Percentiles rank a stretch among this genome's conserved stretches.
phyloP scores from a whole-genome alignment of 2,888 invertebrate species.

The Strigamia maritima region DNA sequence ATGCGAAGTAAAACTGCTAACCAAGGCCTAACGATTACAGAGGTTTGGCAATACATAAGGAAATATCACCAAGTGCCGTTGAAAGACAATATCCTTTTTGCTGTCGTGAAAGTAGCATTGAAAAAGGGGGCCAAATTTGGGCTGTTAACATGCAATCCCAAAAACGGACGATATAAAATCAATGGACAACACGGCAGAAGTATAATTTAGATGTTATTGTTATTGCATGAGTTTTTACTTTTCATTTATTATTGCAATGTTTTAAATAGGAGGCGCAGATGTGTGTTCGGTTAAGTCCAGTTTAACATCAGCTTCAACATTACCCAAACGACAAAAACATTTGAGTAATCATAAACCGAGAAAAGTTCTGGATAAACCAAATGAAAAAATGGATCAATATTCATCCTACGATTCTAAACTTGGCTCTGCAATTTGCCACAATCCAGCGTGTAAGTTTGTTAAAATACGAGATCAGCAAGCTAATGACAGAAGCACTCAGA shows the following conservation, averaged over 20 bases:
- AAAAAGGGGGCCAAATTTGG: background rate
- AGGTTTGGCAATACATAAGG: background rate
- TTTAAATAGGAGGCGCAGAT: no score
- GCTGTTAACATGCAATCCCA: background rate
- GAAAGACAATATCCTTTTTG: background rate
- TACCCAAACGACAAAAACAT: no score
- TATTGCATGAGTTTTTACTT: no score
- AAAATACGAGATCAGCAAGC: background rate
- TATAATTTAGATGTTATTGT: background rate
- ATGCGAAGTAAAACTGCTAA: background rate
- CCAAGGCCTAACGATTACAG: background rate
- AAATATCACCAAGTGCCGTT: background rate
- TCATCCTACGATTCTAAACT: no score
- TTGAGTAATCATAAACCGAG: no score
- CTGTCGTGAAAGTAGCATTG: background rate
- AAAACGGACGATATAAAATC: background rate
- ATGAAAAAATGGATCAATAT: no score
- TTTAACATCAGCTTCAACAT: no score
- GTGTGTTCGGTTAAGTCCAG: no score
- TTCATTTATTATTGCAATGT: no score
- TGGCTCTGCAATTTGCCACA: background rate
- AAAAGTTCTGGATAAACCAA: no score
- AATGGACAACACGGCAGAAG: background rate
- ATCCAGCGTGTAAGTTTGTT: background rate
- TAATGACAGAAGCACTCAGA: background rate